Evolutionary conservation across 2,797 vertebrate genomes (phyloP), one percentile per base, ranked within the genome.

Genomic region (Diglossa cyanea): DNA sequence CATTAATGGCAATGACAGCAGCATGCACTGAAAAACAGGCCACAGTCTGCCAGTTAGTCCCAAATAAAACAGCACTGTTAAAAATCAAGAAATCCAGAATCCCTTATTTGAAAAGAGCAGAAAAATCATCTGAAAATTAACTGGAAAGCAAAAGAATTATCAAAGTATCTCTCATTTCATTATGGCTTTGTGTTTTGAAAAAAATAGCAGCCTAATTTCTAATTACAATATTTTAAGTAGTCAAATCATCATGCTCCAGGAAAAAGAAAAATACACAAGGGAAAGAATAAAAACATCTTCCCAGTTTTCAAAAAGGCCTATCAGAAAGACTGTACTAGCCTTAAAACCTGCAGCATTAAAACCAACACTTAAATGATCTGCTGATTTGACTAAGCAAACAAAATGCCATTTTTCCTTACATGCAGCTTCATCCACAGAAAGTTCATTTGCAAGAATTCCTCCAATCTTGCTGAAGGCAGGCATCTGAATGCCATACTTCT

Each of bases 401-500:
- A 81, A 86, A 74, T 20, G 16, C 11, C 31, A 8, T 44, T 84
- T 88, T 70, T 78, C 15, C 99, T 99, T 95, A 99, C 99, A 79
- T 94, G 99, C 99, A 12, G 99, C 99, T 97, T 99, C 99, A 54
- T 99, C 99, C 97, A 99, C 99, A 0, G 99, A 99, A 24, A 99
- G 98, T 74, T 99, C 99, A 40, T 99, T 99, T 70, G 99, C 99
- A 97, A 99, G 98, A 95, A 99, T 99, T 54, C 99, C 99, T 28
- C 99, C 99, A 19, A 99, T 99, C 97, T 99, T 99, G 97, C 99
- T 99, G 97, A 99, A 99, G 88, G 99, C 99, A 7, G 99, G 99
- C 99, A 99, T 99, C 98, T 99, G 99, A 98, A 99, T 99, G 47
- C 99, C 99, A 30, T 99, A 99, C 96, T 99, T 99, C 91, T 99